Percentiles rank a stretch among this genome's conserved stretches.
These are phyloP conservation scores for Tortrix viridana DNA, from an alignment of 2,888 invertebrate genomes.

Conservation along the genomic window DNA sequence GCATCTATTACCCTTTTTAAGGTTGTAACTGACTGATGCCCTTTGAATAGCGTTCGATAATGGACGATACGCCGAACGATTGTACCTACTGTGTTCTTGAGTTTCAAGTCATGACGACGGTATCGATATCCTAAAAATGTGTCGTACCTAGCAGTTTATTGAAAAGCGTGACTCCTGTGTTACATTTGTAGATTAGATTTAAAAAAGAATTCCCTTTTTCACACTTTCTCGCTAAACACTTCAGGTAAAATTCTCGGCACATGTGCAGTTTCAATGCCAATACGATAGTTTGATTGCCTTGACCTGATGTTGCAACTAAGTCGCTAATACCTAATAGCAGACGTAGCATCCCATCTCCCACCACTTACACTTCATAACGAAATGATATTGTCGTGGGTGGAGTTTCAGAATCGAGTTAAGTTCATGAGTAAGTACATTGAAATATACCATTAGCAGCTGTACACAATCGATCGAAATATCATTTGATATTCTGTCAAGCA, in stretches of 20 bases:
- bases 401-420: neutral
- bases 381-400: too few relatives aligned
- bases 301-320: too few relatives aligned
- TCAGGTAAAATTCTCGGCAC: too few relatives aligned
- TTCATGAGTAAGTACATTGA: neutral
- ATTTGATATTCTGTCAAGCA: conserved; percentile 77
- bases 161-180: neutral
- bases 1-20: conserved; percentile 80
- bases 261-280: too few relatives aligned
- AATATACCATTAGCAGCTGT: conserved; percentile 8
- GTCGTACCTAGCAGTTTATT: neutral
- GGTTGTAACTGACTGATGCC: conserved; percentile 62
- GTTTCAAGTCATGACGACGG: neutral
- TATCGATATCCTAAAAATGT: neutral
- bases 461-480: conserved; percentile 66
- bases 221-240: too few relatives aligned
- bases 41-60: conserved; percentile 62
- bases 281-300: too few relatives aligned
- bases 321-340: too few relatives aligned
- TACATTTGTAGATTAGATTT: neutral
- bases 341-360: too few relatives aligned
- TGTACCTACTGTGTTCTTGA: conserved; percentile 39
- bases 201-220: neutral
- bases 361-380: too few relatives aligned
- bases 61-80: conserved; percentile 51